Evolutionary conservation across 1,140 invertebrate genomes (phyloP).

Genomic region (Aphelenchoides besseyi): DNA sequence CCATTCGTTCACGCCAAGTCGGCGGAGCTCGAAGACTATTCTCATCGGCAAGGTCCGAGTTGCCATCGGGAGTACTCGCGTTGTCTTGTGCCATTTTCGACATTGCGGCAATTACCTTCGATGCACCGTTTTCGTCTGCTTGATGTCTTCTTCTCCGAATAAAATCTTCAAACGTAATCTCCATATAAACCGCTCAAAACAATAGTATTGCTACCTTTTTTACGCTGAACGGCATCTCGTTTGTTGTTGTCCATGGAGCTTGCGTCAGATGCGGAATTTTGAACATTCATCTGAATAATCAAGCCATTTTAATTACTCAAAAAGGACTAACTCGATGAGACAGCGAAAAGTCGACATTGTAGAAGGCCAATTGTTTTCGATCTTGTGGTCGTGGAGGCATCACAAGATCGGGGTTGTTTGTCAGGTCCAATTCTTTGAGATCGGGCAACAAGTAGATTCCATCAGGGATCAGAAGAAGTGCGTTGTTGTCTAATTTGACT

Average conservation of each 20-base stretch:
- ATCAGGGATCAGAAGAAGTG: constrained; percentile 90
- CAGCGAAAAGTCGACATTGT: constrained; percentile 97
- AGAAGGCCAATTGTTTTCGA: constrained; percentile 69
- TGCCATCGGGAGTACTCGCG: background rate
- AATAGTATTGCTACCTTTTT: too few species aligned
- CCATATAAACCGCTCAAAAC: too few species aligned
- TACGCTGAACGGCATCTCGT: constrained; percentile 50
- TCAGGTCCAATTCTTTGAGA: constrained; percentile 65
- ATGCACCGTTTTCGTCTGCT: constrained; percentile 56
- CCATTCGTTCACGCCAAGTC: constrained; percentile 19
- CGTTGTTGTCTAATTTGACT: constrained; percentile 85
- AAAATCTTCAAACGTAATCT: too few species aligned
- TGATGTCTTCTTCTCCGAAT: constrained; percentile 54
- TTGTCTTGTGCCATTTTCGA: constrained; percentile 54
- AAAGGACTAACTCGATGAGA: constrained; percentile 69
- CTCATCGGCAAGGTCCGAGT: background rate
- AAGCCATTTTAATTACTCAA: constrained; percentile 11
- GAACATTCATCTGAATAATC: constrained; percentile 84
- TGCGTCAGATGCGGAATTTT: constrained; percentile 74
- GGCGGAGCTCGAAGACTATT: constrained; percentile 5
- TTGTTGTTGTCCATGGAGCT: constrained; percentile 45
- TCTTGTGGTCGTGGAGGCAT: constrained; percentile 95
- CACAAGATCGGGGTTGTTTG: constrained; percentile 82
- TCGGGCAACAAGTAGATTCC: constrained; percentile 91
- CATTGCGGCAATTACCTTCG: constrained; percentile 61